These are phyloP conservation scores for Alces alces DNA, from an alignment of 2,113 vertebrate genomes.

Conservation along the genomic window DNA sequence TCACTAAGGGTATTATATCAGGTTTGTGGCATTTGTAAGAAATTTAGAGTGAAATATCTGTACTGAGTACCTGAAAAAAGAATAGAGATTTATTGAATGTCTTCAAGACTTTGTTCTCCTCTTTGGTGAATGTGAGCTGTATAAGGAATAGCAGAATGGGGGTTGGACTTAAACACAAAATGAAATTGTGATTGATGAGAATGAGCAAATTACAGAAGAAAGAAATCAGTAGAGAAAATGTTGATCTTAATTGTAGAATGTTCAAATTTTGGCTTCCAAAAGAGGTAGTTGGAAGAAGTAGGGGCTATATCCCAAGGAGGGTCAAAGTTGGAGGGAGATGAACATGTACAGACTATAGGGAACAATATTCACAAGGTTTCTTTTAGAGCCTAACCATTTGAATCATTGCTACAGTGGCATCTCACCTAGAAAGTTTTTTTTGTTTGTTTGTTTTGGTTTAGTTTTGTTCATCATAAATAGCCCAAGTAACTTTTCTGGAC, in stretches of 20 bases:
- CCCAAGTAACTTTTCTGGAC: not conserved
- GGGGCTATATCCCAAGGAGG: not conserved
- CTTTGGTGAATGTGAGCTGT: not conserved
- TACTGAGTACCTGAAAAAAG: not conserved
- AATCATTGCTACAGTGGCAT: not conserved
- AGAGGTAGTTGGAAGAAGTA: not conserved
- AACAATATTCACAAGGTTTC: not conserved
- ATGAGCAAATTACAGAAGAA: not conserved
- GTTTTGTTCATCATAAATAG: slow-evolving; percentile 14
- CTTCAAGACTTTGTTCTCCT: not conserved
- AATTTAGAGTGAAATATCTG: not conserved
- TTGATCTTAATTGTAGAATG: not conserved
- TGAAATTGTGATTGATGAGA: not conserved
- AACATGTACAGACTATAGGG: not conserved
- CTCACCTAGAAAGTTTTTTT: not conserved
- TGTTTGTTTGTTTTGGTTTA: not conserved
- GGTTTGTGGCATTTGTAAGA: not conserved
- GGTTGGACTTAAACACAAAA: not conserved
- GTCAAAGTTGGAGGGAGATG: not conserved
- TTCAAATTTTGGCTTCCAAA: slow-evolving; percentile 22
- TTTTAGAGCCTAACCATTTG: not conserved
- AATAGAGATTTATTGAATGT: not conserved
- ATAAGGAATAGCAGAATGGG: not conserved
- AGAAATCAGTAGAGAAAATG: not conserved
- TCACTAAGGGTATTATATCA: not conserved